Evolutionary conservation across 2,797 vertebrate genomes (phyloP).

Genomic region (Neopelma chrysocephalum): DNA sequence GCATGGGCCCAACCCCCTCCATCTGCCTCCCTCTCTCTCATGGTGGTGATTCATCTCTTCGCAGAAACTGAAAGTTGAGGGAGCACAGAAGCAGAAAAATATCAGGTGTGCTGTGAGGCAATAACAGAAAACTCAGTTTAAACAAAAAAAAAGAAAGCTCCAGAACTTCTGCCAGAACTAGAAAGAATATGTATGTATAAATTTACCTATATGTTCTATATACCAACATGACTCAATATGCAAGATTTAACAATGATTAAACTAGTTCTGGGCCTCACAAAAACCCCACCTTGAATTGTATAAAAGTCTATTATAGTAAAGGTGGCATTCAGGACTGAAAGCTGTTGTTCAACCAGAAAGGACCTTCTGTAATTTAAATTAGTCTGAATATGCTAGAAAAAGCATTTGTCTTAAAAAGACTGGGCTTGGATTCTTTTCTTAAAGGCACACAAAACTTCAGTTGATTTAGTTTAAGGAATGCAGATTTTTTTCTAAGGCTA

Average conservation of each 20-base stretch:
- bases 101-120: background rate
- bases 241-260: background rate
- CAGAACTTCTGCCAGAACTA: background rate
- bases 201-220: background rate
- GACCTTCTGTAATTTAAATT: constrained; percentile 32
- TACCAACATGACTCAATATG: background rate
- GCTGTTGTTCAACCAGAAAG: constrained; percentile 12
- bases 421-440: background rate
- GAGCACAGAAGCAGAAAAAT: background rate
- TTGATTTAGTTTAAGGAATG: constrained; percentile 6
- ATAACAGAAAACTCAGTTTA: background rate
- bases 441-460: background rate
- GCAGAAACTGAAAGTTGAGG: background rate
- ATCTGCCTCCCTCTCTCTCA: background rate
- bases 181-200: background rate
- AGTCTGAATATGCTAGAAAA: background rate
- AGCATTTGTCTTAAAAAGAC: background rate
- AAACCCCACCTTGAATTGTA: background rate
- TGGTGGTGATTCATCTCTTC: background rate
- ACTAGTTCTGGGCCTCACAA: background rate
- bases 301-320: background rate
- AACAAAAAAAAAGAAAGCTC: background rate
- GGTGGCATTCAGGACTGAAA: background rate
- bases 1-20: rapidly evolving
- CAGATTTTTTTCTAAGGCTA: background rate